These are phyloP conservation scores for Ceuthmochares aereus DNA, from an alignment of 2,113 vertebrate genomes.

Conservation along the genomic window DNA sequence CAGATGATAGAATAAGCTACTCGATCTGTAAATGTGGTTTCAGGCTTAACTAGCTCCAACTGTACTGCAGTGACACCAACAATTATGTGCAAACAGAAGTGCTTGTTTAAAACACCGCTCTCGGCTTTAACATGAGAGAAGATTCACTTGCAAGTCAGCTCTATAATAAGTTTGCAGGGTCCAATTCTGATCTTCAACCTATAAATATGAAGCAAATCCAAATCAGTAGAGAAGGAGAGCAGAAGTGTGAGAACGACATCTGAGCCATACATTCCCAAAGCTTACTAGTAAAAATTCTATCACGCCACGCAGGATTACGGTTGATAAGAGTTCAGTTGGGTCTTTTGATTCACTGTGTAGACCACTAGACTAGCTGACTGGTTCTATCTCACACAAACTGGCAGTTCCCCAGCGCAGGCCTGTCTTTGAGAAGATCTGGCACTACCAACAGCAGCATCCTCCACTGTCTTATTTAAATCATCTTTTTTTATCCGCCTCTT, in stretches of 20 bases:
- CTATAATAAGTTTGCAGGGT: background rate
- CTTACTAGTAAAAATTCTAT: background rate
- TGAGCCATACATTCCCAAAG: background rate
- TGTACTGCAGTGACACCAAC: background rate
- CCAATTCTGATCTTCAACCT: background rate
- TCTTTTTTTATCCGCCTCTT: background rate
- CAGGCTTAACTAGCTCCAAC: background rate
- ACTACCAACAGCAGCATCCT: background rate
- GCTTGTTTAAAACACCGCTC: background rate
- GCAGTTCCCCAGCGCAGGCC: background rate
- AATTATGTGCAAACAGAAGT: background rate
- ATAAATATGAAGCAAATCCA: background rate
- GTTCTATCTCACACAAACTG: background rate
- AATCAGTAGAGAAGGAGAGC: background rate
- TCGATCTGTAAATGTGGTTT: conserved; percentile 12
- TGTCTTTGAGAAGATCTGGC: background rate
- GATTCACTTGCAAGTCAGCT: background rate
- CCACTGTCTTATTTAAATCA: background rate
- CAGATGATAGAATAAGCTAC: conserved; percentile 1
- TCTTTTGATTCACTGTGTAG: background rate
- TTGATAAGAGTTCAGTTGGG: background rate
- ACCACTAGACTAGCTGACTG: background rate
- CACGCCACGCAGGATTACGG: background rate
- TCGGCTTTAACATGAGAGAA: background rate
- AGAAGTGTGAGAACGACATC: background rate